Evolutionary conservation across 2,888 invertebrate species (phyloP).

Genomic region (Aspidiotus destructor): DNA sequence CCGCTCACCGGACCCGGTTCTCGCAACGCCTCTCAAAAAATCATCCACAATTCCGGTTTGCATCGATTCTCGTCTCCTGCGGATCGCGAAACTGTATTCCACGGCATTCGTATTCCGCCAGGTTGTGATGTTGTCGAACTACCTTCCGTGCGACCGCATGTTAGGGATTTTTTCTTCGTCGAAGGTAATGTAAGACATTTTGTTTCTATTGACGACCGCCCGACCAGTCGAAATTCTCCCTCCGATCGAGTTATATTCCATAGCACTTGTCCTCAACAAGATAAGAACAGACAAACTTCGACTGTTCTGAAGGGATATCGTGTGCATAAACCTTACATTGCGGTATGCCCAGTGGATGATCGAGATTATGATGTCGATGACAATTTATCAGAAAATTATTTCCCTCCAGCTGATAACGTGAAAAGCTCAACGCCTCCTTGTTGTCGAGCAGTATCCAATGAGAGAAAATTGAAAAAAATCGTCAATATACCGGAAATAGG

Average conservation of each 20-base stretch:
- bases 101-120: not conserved
- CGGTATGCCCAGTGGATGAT: too few species aligned
- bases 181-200: not conserved
- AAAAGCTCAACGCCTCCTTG: too few species aligned
- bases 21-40: not conserved
- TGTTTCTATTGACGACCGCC: slow-evolving; percentile 1
- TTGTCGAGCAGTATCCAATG: too few species aligned
- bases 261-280: not conserved
- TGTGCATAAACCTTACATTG: too few species aligned
- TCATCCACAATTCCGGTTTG: not conserved
- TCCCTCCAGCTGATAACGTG: too few species aligned
- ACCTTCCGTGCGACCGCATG: not conserved
- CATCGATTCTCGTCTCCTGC: not conserved
- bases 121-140: slow-evolving; percentile 2
- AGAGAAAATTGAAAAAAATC: too few species aligned
- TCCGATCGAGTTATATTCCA: not conserved
- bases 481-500: too few species aligned
- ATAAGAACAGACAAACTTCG: too few species aligned
- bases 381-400: too few species aligned
- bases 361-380: too few species aligned
- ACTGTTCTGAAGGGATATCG: too few species aligned
- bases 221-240: not conserved
- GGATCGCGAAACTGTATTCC: not conserved
- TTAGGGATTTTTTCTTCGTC: not conserved
- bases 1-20: not conserved